These are phyloP conservation scores for Polypedilum pembai DNA, from an alignment of 1,140 invertebrate species.

Conservation along the genomic window DNA sequence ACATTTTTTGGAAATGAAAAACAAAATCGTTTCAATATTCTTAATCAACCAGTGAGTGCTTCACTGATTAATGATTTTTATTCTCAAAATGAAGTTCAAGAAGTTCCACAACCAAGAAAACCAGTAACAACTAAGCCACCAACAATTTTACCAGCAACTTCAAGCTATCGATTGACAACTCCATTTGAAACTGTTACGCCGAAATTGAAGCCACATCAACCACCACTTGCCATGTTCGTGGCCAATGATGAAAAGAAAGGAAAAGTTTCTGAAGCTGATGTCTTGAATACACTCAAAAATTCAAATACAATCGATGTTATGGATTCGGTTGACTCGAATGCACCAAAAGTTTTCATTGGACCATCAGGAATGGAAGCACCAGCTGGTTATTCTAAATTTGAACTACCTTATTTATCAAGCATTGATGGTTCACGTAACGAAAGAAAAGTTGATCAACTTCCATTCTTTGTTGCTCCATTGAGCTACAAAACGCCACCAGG, in stretches of 20 bases:
- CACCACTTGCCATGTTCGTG: slow-evolving; percentile 65
- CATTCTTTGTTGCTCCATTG: slow-evolving; percentile 75
- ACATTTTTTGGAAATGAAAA: slow-evolving; percentile 39
- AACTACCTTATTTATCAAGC: slow-evolving; percentile 69
- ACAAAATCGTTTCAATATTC: slow-evolving; percentile 43
- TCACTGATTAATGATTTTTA: slow-evolving; percentile 42
- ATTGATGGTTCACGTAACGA: slow-evolving; percentile 62
- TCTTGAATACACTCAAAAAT: slow-evolving; percentile 57
- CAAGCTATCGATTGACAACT: slow-evolving; percentile 32
- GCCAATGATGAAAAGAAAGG: slow-evolving; percentile 46
- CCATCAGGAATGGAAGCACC: slow-evolving; percentile 63
- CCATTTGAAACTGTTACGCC: slow-evolving; percentile 33
- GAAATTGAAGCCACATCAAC: slow-evolving; percentile 65
- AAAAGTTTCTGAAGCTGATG: slow-evolving; percentile 55
- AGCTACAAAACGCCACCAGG: slow-evolving; percentile 71
- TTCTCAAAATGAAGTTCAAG: slow-evolving; percentile 33
- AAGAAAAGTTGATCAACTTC: slow-evolving; percentile 61
- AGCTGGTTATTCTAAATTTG: slow-evolving; percentile 66
- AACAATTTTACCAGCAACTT: slow-evolving; percentile 44
- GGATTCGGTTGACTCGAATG: slow-evolving; percentile 57
- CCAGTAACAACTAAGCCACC: slow-evolving; percentile 44
- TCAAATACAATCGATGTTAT: slow-evolving; percentile 67
- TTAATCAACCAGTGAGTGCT: slow-evolving; percentile 37
- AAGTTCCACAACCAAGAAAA: slow-evolving; percentile 33
- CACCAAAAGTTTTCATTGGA: slow-evolving; percentile 70